These are phyloP conservation scores for Bombycilla garrulus DNA, from an alignment of 2,113 vertebrate genomes.

Conservation along the genomic window DNA sequence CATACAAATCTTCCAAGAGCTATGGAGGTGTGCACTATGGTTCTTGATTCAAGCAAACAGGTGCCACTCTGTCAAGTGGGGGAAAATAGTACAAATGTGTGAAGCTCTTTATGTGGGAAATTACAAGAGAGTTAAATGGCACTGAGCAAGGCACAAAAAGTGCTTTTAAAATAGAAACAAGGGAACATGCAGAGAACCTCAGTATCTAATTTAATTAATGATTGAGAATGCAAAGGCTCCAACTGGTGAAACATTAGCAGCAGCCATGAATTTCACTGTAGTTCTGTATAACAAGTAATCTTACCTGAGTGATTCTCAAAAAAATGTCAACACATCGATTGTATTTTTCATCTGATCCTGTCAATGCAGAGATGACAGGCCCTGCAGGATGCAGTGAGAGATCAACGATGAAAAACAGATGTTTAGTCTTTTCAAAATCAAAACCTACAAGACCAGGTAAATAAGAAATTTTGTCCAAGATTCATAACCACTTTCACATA, in stretches of 20 bases:
- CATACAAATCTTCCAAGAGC: slow-evolving; percentile 38
- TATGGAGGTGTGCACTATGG: slow-evolving; percentile 33
- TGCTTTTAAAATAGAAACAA: slow-evolving; percentile 66
- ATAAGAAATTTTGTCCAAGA: neutral
- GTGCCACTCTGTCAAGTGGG: slow-evolving; percentile 45
- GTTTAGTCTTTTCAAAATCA: slow-evolving; percentile 49
- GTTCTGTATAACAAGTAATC: slow-evolving; percentile 71
- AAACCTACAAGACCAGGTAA: slow-evolving; percentile 59
- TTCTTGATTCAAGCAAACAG: slow-evolving; percentile 58
- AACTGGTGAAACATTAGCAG: slow-evolving; percentile 62
- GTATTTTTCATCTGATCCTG: slow-evolving; percentile 74
- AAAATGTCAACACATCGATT: slow-evolving; percentile 73
- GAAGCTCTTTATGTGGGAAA: slow-evolving; percentile 60
- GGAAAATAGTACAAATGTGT: slow-evolving; percentile 45
- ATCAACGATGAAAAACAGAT: slow-evolving; percentile 63
- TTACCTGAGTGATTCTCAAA: slow-evolving; percentile 74
- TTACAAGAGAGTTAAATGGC: slow-evolving; percentile 59
- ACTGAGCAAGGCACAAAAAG: slow-evolving; percentile 65
- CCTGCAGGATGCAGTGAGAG: slow-evolving; percentile 73
- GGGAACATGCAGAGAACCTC: slow-evolving; percentile 61
- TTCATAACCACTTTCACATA: neutral
- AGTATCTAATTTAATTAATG: slow-evolving; percentile 65
- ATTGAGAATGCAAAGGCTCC: slow-evolving; percentile 61
- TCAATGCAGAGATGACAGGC: slow-evolving; percentile 70
- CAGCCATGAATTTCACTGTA: slow-evolving; percentile 63